phyloP scores from a whole-genome alignment of 2,888 invertebrate species.

The Melangyna quadrimaculata region DNA sequence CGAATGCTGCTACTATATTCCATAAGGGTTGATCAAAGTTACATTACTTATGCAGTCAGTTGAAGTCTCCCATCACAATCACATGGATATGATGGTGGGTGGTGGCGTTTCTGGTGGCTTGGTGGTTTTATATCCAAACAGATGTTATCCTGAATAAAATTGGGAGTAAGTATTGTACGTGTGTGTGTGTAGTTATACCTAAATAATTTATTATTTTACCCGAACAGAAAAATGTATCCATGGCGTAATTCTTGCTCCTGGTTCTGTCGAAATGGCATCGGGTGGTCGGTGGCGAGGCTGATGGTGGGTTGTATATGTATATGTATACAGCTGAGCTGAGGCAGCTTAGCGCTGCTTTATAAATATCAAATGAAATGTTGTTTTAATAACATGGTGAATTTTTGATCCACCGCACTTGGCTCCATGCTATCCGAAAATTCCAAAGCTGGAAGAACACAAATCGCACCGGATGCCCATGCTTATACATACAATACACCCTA shows the following conservation, averaged over 20 bases:
- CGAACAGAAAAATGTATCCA: slow-evolving; percentile 55
- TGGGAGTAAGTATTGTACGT: background rate
- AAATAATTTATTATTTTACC: slow-evolving; percentile 63
- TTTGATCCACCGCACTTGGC: slow-evolving; percentile 47
- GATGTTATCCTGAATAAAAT: slow-evolving; percentile 51
- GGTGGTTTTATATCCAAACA: slow-evolving; percentile 59
- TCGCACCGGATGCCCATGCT: slow-evolving; percentile 65
- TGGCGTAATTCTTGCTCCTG: slow-evolving; percentile 41
- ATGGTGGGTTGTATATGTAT: background rate
- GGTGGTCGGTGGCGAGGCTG: background rate
- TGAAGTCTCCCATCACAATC: background rate
- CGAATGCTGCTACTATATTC: background rate
- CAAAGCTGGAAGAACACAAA: slow-evolving; percentile 41
- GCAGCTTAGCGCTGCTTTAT: slow-evolving; percentile 68
- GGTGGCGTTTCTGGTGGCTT: slow-evolving; percentile 15
- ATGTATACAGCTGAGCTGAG: too few species aligned
- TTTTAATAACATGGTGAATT: slow-evolving; percentile 72
- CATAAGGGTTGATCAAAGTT: slow-evolving; percentile 37
- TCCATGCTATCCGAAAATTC: slow-evolving; percentile 21
- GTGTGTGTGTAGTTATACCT: slow-evolving; percentile 12
- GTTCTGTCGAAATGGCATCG: background rate
- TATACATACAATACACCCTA: slow-evolving; percentile 1
- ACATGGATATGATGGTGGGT: background rate
- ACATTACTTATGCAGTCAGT: slow-evolving; percentile 37
- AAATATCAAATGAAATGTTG: slow-evolving; percentile 72